These are phyloP conservation scores for Felis catus DNA, from an alignment of 2,113 vertebrate species.

Conservation along the genomic window F.catus_Fca126_mat1.0 CM031427.1:23893501-23894000, in stretches of 20 bases:
- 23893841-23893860: not conserved
- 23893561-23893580: rapidly evolving
- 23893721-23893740: not conserved
- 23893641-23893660: not conserved
- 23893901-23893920: rapidly evolving
- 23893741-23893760: not conserved
- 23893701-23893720: not conserved
- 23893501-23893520: not conserved
- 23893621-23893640: not conserved
- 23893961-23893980: not conserved
- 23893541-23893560: not conserved
- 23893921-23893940: not conserved
- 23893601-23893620: not conserved
- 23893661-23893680: not conserved
- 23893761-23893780: not conserved
- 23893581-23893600: not conserved
- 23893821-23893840: not conserved
- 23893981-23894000: not conserved
- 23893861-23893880: not conserved
- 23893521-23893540: not conserved
- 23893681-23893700: not conserved
- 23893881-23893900: not conserved
- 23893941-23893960: not conserved
- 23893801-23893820: not conserved
- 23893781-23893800: not conserved